Conservation (phyloP, 2,797 vertebrate species). For the Halcyon chelicuti region DNA sequence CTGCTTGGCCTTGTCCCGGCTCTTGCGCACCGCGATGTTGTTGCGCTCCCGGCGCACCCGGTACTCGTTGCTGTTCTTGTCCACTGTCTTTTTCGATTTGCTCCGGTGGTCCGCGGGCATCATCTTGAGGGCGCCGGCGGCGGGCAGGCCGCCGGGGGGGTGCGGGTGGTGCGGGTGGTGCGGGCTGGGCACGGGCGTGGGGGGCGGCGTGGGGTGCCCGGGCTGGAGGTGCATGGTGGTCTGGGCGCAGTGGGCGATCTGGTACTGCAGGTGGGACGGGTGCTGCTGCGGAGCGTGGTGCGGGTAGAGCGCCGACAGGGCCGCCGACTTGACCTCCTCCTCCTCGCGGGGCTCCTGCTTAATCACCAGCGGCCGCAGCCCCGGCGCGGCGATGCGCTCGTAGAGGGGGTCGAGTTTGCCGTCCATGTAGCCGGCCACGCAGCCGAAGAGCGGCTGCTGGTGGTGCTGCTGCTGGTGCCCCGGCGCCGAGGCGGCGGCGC, state of each 20-base stretch:
- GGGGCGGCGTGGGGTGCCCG: constrained; percentile 94
- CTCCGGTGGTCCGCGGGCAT: constrained; percentile 79
- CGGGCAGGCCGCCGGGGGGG: constrained; percentile 68
- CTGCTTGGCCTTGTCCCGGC: constrained; percentile 97
- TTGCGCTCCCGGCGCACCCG: constrained; percentile 94
- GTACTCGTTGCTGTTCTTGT: constrained; percentile 96
- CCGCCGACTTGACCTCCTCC: constrained; percentile 84
- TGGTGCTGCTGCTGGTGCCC: constrained; percentile 61
- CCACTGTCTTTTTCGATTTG: constrained; percentile 91
- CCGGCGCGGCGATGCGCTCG: constrained; percentile 83
- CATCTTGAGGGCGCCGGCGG: constrained; percentile 79
- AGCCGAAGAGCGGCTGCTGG: constrained; percentile 76
- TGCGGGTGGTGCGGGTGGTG: constrained; percentile 81
- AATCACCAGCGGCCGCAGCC: constrained; percentile 90
- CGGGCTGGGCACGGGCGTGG: constrained; percentile 94
- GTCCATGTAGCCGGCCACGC: constrained; percentile 86
- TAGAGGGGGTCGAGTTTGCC: constrained; percentile 89
- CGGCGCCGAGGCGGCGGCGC: constrained; percentile 59
- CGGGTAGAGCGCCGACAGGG: constrained; percentile 81
- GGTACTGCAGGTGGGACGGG: constrained; percentile 93
- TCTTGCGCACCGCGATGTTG: constrained; percentile 97
- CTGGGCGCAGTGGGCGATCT: constrained; percentile 95
- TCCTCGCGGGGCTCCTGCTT: constrained; percentile 94
- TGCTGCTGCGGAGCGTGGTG: constrained; percentile 79
- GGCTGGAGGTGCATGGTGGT: constrained; percentile 96